Base-by-base conservation (phyloP, 37 sponge, comb jelly and placozoan genomes). In the Petrosia ficiformis region DNA sequence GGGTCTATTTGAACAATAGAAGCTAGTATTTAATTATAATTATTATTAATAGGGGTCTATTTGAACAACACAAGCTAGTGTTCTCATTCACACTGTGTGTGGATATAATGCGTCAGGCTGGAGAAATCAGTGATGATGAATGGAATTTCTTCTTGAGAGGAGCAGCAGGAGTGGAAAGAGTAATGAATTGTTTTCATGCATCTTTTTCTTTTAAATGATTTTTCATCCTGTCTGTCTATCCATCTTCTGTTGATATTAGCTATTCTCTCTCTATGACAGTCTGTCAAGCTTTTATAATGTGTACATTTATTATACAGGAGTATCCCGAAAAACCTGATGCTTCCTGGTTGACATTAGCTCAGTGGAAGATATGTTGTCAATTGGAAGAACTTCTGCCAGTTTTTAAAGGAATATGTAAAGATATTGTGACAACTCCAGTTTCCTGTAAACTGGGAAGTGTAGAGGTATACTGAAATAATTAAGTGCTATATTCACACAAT, bases 121-220 rank as follows among this genome's bases (percentile, higher is more conserved):
- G 84, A 0, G 19, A n/a, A 30, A 85, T 98, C 33, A 60, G 79
- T 54, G 77, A 77, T 78, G 89, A 67, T 19, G 99, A 98, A 59
- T 98, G 99, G 99, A 95, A 93, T 79, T 98, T 75, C 87, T 98
- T 98, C 81, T 79, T 98, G 56, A 72, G 99, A 68, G 99, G 99
- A 32, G 84, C 91, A 28, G 87, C 96, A 37, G 87, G 74, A 26
- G 85, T 91, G 43, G 98, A 97, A 43, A 97, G 94, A 74, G 87
- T 86, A 40, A 64, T 40, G 29, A 30, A 28, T 65, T 11, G 25
- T 14, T n/a, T n/a, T n/a, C n/a, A n/a, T n/a, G n/a, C n/a, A n/a
- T n/a, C n/a, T n/a, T n/a, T n/a, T n/a, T n/a, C n/a, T n/a, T n/a
- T n/a, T n/a, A n/a, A n/a, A n/a, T n/a, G n/a, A n/a, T n/a, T n/a